phyloP scores from a whole-genome alignment of 2,888 invertebrate species.

The Apamea anceps region DNA sequence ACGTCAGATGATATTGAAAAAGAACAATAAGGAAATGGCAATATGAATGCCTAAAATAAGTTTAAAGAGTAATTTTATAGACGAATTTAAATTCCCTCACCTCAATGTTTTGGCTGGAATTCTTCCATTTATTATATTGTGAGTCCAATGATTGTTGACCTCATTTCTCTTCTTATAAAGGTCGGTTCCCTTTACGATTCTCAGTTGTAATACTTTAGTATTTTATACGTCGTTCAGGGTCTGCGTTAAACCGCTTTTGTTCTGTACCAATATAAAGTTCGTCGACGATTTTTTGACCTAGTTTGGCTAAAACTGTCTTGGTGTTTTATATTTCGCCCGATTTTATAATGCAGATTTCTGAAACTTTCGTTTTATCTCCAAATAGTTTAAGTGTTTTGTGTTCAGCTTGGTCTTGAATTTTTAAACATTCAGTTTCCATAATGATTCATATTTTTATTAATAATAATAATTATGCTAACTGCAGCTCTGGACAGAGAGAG shows the following conservation, averaged over 20 bases:
- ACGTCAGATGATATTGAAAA: constrained; percentile 17
- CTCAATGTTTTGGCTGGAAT: constrained; percentile 33
- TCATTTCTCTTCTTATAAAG: constrained; percentile 40
- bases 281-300: constrained; percentile 31
- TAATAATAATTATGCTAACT: neutral
- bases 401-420: neutral
- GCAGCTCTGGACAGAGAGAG: neutral
- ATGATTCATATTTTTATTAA: neutral
- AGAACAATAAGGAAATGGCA: constrained; percentile 16
- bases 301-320: constrained; percentile 33
- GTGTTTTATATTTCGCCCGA: constrained; percentile 22
- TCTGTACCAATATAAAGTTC: constrained; percentile 40
- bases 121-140: constrained; percentile 56
- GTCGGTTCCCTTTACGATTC: constrained; percentile 47
- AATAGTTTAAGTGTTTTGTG: neutral
- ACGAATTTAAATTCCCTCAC: constrained; percentile 40
- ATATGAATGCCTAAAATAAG: constrained; percentile 16
- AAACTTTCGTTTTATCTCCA: neutral
- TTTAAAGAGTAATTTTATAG: constrained; percentile 26
- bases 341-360: neutral
- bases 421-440: neutral
- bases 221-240: constrained; percentile 42
- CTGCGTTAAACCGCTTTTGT: constrained; percentile 46
- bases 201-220: constrained; percentile 47
- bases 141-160: constrained; percentile 55